Evolutionary conservation across 2,113 vertebrate species (phyloP).

Genomic region (Neomonachus schauinslandi): DNA sequence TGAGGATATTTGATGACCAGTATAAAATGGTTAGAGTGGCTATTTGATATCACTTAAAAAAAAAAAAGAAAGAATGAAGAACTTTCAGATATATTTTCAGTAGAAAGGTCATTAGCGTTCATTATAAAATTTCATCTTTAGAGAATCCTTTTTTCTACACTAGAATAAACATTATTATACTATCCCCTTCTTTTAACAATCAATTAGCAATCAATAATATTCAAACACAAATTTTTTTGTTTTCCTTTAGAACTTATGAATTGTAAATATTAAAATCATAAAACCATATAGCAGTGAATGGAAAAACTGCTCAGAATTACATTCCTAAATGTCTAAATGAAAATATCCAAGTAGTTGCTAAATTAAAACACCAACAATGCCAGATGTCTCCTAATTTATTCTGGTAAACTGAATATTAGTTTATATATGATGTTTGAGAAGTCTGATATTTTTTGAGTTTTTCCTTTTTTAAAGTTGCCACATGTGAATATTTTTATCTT

Average conservation of each 20-base stretch:
- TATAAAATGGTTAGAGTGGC: background rate
- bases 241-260: background rate
- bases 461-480: background rate
- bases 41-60: background rate
- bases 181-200: background rate
- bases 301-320: background rate
- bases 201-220: background rate
- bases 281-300: background rate
- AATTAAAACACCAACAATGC: slow-evolving; percentile 41
- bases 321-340: background rate
- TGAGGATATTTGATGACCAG: slow-evolving; percentile 18
- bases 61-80: background rate
- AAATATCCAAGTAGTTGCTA: slow-evolving; percentile 42
- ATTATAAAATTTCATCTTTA: slow-evolving; percentile 45
- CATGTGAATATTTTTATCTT: background rate
- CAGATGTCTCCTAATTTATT: background rate
- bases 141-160: background rate
- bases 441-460: background rate
- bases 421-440: background rate
- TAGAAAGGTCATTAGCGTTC: background rate
- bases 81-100: background rate
- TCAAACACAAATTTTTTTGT: background rate
- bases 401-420: background rate
- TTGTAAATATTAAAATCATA: background rate
- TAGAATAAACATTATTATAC: background rate